Conservation (phyloP, 2,797 vertebrate genomes). For the Cyprinella venusta region DNA sequence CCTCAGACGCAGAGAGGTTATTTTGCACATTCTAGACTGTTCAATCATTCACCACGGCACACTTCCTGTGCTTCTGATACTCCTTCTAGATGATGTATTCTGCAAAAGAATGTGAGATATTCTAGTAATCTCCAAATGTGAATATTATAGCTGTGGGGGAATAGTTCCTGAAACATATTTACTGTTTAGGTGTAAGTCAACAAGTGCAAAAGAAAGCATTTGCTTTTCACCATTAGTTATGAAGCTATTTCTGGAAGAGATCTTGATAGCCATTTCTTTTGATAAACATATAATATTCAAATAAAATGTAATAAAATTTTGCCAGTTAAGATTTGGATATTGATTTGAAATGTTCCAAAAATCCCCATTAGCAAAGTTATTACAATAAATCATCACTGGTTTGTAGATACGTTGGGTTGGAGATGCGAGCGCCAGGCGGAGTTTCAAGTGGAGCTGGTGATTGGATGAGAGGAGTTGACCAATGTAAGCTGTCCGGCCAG, state of each 20-base stretch:
- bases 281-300: neutral
- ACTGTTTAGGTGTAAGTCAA: neutral
- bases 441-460: no score
- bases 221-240: neutral
- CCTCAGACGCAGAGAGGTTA: slow-evolving; percentile 13
- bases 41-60: slow-evolving; percentile 9
- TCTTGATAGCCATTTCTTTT: neutral
- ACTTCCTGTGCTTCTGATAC: slow-evolving; percentile 15
- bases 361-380: neutral
- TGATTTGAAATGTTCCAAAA: neutral
- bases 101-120: slow-evolving; percentile 11
- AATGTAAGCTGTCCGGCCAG: no score
- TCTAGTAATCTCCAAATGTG: neutral
- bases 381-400: neutral
- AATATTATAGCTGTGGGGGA: slow-evolving; percentile 20
- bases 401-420: neutral
- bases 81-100: slow-evolving; percentile 11
- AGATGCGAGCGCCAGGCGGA: no score
- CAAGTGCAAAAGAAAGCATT: neutral
- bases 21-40: slow-evolving; percentile 14
- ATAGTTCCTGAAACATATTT: slow-evolving; percentile 1
- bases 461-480: no score
- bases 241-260: neutral
- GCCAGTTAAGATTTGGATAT: neutral
- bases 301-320: neutral